Percentiles rank a stretch among this genome's conserved stretches.
Conservation (phyloP, 2,797 vertebrate genomes). For the Helicolenus hilgendorfi region DNA sequence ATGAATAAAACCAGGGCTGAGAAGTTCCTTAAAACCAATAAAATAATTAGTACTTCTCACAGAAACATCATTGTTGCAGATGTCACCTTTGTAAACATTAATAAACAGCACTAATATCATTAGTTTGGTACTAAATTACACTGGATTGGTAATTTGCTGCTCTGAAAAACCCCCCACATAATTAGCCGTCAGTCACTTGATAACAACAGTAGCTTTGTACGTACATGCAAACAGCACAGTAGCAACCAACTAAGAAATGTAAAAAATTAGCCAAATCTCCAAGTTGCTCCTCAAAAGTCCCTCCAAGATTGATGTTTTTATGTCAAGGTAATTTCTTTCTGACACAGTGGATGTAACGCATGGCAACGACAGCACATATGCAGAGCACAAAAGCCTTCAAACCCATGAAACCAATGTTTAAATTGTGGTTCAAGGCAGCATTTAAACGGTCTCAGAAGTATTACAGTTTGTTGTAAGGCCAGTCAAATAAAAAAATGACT, state of each 20-base stretch:
- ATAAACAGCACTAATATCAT: background rate
- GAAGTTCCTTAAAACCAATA: background rate
- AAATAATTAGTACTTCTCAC: background rate
- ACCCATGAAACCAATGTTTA: background rate
- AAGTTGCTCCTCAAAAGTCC: background rate
- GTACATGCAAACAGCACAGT: background rate
- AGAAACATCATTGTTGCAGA: background rate
- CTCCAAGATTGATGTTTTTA: background rate
- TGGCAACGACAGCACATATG: background rate
- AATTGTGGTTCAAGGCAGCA: background rate
- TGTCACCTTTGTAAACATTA: background rate
- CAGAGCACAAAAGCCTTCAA: background rate
- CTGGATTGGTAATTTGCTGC: background rate
- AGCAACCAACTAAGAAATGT: background rate
- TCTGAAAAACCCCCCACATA: background rate
- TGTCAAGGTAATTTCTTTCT: background rate
- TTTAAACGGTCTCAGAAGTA: background rate
- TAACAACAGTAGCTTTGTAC: background rate
- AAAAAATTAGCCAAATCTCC: background rate
- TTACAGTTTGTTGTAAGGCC: background rate
- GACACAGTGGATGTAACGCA: background rate
- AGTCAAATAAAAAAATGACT: background rate
- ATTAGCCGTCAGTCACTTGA: slow-evolving; percentile 4
- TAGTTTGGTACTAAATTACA: background rate
- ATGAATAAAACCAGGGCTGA: background rate